Evolutionary conservation across 1,140 invertebrate species (phyloP).

Genomic region (Drosophila pectinifera): DNA sequence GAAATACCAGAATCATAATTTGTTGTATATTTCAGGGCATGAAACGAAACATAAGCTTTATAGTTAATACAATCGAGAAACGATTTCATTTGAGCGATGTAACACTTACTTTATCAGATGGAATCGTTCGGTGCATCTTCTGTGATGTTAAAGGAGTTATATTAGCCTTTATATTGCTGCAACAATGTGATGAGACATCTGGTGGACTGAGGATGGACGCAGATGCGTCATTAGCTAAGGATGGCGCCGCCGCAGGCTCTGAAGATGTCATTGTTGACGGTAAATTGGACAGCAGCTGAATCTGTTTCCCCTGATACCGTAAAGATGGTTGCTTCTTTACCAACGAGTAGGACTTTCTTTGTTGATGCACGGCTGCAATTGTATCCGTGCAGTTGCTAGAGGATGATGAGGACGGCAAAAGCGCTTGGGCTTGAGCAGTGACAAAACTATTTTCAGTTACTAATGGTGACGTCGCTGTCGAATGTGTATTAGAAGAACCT

Average conservation of each 20-base stretch:
- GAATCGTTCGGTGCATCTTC: conserved; percentile 68
- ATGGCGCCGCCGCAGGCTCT: conserved; percentile 16
- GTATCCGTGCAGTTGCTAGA: conserved; percentile 28
- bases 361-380: conserved; percentile 47
- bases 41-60: background rate
- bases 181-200: conserved; percentile 42
- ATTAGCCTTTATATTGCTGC: conserved; percentile 45
- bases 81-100: background rate
- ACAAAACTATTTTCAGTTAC: conserved; percentile 19
- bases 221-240: conserved; percentile 16
- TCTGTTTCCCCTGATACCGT: conserved; percentile 18
- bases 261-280: conserved; percentile 22
- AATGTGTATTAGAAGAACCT: conserved; percentile 18
- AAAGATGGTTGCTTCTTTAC: conserved; percentile 27
- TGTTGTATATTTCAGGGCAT: too few relatives aligned
- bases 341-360: conserved; percentile 24
- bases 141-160: conserved; percentile 59
- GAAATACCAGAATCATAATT: too few relatives aligned
- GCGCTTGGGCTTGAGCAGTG: conserved; percentile 15
- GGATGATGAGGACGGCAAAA: conserved; percentile 22
- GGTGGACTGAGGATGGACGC: conserved; percentile 29
- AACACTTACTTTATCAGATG: conserved; percentile 69
- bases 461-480: conserved; percentile 32
- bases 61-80: background rate
- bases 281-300: conserved; percentile 18